Conservation (phyloP, 2,888 invertebrate species). For the Xanthia togata region DNA sequence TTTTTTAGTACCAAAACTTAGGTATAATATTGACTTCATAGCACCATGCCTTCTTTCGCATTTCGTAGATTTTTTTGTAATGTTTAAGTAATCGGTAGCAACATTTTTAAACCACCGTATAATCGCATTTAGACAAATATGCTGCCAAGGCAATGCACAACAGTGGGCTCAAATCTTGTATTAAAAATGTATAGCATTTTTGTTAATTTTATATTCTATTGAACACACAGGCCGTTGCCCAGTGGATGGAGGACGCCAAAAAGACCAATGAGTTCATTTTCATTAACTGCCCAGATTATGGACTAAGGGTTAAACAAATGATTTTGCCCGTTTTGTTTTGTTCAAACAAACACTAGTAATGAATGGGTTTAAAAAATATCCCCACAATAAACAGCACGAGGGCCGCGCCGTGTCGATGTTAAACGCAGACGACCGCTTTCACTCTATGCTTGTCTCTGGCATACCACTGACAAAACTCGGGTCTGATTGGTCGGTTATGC, state of each 20-base stretch:
- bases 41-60: neutral
- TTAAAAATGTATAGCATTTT: neutral
- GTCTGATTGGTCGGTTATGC: neutral
- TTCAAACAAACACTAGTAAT: slow-evolving; percentile 48
- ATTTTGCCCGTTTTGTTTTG: slow-evolving; percentile 44
- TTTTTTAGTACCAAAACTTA: neutral
- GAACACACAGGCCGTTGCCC: neutral
- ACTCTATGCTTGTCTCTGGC: slow-evolving; percentile 4
- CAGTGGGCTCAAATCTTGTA: neutral
- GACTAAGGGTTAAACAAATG: slow-evolving; percentile 32
- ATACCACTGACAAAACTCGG: slow-evolving; percentile 16
- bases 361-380: slow-evolving; percentile 44
- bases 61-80: neutral
- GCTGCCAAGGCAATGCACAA: too few relatives aligned
- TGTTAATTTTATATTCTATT: neutral
- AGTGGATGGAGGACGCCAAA: slow-evolving; percentile 8
- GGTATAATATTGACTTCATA: neutral
- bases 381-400: slow-evolving; percentile 46
- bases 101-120: neutral
- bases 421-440: neutral
- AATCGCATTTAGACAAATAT: neutral
- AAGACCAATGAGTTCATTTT: slow-evolving; percentile 39
- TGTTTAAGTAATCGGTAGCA: neutral
- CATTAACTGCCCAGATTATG: slow-evolving; percentile 18
- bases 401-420: neutral